phyloP scores from a whole-genome alignment of 2,113 vertebrate species.

The Microtus montanus region DNA sequence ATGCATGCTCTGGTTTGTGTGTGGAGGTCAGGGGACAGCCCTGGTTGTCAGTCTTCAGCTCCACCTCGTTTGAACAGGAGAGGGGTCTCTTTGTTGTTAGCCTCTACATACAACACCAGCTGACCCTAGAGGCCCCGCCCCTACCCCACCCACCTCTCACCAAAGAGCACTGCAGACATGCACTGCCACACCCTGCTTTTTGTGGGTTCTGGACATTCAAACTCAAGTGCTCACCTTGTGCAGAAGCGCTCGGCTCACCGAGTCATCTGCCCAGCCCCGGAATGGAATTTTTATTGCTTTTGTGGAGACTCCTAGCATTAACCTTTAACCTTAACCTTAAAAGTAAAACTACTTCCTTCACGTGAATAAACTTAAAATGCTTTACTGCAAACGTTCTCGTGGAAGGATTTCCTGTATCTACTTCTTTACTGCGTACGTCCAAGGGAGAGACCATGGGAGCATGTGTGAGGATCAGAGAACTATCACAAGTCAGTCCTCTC shows the following conservation, averaged over 20 bases:
- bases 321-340: not conserved
- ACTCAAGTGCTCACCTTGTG: not conserved
- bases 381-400: not conserved
- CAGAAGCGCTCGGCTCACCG: not conserved
- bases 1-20: not conserved
- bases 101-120: not conserved
- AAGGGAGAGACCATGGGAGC: not conserved
- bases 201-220: not conserved
- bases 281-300: slow-evolving; percentile 22
- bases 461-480: too few relatives aligned
- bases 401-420: not conserved
- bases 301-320: not conserved
- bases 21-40: not conserved
- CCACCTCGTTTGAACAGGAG: not conserved
- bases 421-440: not conserved
- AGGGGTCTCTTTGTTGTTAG: not conserved
- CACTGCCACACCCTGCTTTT: not conserved
- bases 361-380: not conserved
- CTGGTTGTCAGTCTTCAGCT: not conserved
- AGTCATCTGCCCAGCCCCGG: not conserved
- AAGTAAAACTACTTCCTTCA: not conserved
- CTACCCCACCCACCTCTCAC: not conserved
- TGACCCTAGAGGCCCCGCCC: not conserved
- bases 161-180: not conserved
- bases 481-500: not conserved